Evolutionary conservation across 2,797 vertebrate genomes (phyloP), one percentile per base, ranked within the genome.

Genomic region (Danionella dracula): DNA sequence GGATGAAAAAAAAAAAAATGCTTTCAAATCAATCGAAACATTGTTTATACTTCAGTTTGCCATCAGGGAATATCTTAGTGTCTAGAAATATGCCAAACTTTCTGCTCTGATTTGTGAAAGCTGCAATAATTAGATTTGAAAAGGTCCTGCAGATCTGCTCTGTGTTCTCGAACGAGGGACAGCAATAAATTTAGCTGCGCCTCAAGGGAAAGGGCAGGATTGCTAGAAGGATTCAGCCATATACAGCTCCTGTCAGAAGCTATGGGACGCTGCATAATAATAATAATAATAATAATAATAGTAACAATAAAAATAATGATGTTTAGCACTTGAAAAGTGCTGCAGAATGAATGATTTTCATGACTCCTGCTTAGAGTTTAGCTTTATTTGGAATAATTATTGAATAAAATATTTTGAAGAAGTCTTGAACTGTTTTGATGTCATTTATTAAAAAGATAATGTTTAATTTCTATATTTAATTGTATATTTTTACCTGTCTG

Each of bases 151-250:
- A 35, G 6, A 27, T 66, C 35, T 35, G 54, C 53, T 32, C 19
- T 37, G 38, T 55, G 56, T 35, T 58, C 57, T 51, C 40, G 29
- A 51, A 23, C 34, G 58, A 71, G 49, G 57, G 41, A 51, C 53
- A 60, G 68, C 58, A 63, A 60, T 76, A 71, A 74, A 74, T 77
- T 77, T 58, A 74, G 49, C 29, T 49, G 27, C 15, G 46, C 70
- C 75, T 68, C 70, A 27, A 42, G 64, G 66, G 73, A 70, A 64
- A 49, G 40, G 40, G 57, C 46, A 71, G 59, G 51, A 64, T 17
- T 8, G n/a, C 59, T 70, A 68, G 72, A 72, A 71, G 63, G 66
- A 76, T 75, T 61, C 61, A 69, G 40, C 45, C 69, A 74, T 65
- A 49, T 64, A 66, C 62, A 68, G 42, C 56, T 71, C 23, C 21